Evolutionary conservation across 1,140 invertebrate species (phyloP).

Genomic region (Calosoma granatense): DNA sequence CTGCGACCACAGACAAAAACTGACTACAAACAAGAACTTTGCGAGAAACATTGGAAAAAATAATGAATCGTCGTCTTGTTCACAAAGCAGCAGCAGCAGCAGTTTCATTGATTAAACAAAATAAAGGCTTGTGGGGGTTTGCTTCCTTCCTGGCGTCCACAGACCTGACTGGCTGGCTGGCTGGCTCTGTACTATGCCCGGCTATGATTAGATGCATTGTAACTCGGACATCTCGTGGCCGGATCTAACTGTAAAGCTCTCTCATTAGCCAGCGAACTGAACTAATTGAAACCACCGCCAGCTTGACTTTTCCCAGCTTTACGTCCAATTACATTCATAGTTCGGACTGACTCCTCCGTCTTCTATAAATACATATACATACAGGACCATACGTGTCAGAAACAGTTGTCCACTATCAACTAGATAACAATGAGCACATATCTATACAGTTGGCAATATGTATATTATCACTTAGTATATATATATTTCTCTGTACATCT

Average conservation of each 20-base stretch:
- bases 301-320: slow-evolving; percentile 8
- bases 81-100: slow-evolving; percentile 8
- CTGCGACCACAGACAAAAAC: background rate
- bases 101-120: slow-evolving; percentile 7
- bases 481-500: too few species aligned
- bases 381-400: too few species aligned
- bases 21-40: background rate
- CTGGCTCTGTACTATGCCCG: background rate
- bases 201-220: background rate
- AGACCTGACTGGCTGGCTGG: too few species aligned
- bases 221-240: slow-evolving; percentile 1
- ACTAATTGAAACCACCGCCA: slow-evolving; percentile 7
- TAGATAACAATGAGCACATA: too few species aligned
- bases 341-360: too few species aligned
- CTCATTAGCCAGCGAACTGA: slow-evolving; percentile 3
- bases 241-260: slow-evolving; percentile 1
- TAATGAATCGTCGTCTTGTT: background rate
- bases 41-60: background rate
- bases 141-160: background rate
- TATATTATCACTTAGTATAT: too few species aligned
- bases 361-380: too few species aligned
- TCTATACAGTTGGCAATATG: too few species aligned
- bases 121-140: slow-evolving; percentile 6
- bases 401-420: background rate
- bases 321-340: slow-evolving; percentile 4